phyloP scores from a whole-genome alignment of 2,113 vertebrate genomes.

The Saguinus midas region DNA sequence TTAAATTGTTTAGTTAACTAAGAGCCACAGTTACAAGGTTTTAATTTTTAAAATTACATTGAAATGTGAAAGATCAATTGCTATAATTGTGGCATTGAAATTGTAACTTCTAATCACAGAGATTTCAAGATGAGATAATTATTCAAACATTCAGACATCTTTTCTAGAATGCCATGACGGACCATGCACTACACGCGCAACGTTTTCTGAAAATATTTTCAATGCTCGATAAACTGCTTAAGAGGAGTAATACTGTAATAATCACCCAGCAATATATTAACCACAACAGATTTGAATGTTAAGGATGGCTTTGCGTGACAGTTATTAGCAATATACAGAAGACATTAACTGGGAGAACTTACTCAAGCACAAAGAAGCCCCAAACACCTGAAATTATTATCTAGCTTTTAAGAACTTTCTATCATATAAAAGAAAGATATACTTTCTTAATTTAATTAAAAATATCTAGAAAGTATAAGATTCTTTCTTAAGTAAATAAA shows the following conservation, averaged over 20 bases:
- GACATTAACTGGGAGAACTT: neutral
- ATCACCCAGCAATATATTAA: neutral
- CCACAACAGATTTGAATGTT: neutral
- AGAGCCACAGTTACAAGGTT: neutral
- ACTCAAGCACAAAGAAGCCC: neutral
- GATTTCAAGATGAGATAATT: conserved; percentile 45
- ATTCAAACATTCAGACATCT: conserved; percentile 8
- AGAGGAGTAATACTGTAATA: neutral
- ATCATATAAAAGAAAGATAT: neutral
- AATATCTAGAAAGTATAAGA: neutral
- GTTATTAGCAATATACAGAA: neutral
- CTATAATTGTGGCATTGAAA: conserved; percentile 28
- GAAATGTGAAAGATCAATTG: conserved; percentile 55
- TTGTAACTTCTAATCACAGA: conserved; percentile 50
- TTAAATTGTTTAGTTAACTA: conserved; percentile 15
- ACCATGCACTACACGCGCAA: neutral
- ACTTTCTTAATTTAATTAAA: neutral
- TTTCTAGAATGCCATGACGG: conserved; percentile 35
- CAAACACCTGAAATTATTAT: neutral
- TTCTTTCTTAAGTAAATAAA: neutral
- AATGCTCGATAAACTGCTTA: neutral
- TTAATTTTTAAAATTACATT: neutral
- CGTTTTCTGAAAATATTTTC: neutral
- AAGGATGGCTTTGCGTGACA: neutral
- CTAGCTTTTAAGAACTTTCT: neutral